Evolutionary conservation across 2,113 vertebrate species (phyloP).

Genomic region (Oxygymnocypris stewartii): DNA sequence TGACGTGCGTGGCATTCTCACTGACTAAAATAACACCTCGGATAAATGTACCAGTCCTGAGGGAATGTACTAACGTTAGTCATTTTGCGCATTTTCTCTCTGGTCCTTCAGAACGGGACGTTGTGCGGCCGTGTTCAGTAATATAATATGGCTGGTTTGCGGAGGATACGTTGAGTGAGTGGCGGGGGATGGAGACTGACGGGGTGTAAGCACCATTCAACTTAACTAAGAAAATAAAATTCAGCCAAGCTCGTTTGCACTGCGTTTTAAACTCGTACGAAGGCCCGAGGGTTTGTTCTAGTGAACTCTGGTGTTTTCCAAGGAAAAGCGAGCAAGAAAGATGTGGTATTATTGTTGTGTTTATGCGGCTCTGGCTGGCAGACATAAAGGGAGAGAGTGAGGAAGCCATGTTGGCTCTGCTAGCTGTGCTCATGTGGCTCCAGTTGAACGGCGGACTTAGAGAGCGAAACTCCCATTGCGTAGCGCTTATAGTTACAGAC

Average conservation of each 20-base stretch:
- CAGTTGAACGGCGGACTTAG: slow-evolving; percentile 71
- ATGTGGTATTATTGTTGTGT: neutral
- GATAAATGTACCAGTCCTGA: neutral
- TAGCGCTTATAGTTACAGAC: slow-evolving; percentile 32
- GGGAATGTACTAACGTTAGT: neutral
- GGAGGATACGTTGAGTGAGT: slow-evolving; percentile 33
- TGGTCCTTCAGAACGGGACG: neutral
- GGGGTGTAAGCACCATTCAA: slow-evolving; percentile 32
- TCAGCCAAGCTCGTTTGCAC: too few species aligned
- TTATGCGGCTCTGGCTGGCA: slow-evolving; percentile 37
- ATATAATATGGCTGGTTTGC: slow-evolving; percentile 45
- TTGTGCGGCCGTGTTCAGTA: slow-evolving; percentile 18
- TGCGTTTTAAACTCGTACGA: neutral
- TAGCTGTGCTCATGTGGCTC: slow-evolving; percentile 45
- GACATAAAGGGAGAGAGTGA: slow-evolving; percentile 69
- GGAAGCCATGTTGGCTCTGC: slow-evolving; percentile 75
- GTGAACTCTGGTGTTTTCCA: neutral
- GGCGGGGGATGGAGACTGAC: slow-evolving; percentile 54
- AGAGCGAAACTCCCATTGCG: slow-evolving; percentile 37
- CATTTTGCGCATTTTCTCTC: slow-evolving; percentile 14
- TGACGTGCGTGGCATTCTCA: slow-evolving; percentile 14
- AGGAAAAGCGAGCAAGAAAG: neutral
- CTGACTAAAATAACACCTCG: neutral
- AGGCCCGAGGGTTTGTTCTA: neutral
- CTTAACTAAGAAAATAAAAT: slow-evolving; percentile 1